Percentiles rank a stretch among this genome's conserved stretches.
Evolutionary conservation across 2,797 vertebrate species (phyloP).

Genomic region (Periophthalmus magnuspinnatus): DNA sequence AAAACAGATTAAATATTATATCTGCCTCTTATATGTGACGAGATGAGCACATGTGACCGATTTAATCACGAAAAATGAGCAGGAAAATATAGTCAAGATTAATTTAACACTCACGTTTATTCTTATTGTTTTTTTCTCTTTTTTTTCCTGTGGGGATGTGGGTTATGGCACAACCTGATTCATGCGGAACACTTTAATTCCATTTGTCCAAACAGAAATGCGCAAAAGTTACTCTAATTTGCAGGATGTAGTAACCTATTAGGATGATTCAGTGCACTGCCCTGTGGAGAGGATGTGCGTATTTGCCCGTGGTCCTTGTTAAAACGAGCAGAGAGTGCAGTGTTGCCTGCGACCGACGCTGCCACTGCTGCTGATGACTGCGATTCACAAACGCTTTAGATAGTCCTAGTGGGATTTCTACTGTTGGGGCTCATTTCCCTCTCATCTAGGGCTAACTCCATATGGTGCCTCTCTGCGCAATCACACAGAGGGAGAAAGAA

Average conservation of each 20-base stretch:
- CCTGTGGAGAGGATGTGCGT: neutral
- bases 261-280: neutral
- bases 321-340: conserved; percentile 16
- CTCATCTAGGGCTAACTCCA: conserved; percentile 67
- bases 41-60: neutral
- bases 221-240: neutral
- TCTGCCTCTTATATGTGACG: neutral
- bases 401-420: conserved; percentile 61
- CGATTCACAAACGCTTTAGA: conserved; percentile 46
- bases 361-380: conserved; percentile 38
- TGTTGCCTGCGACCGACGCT: conserved; percentile 33
- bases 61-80: neutral
- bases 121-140: too few species aligned
- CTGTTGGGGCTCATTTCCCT: conserved; percentile 63
- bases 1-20: neutral
- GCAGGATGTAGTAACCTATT: neutral
- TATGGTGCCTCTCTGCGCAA: conserved; percentile 57
- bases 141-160: too few species aligned
- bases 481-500: conserved; percentile 37
- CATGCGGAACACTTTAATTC: neutral
- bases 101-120: neutral
- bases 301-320: conserved; percentile 8
- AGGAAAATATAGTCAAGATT: neutral
- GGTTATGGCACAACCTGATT: neutral
- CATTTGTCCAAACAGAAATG: neutral